A percentile compares a stretch with the other conserved stretches of the same genome.
These are phyloP conservation scores for Drosophila nigricruria DNA, from an alignment of 2,888 invertebrate genomes.

Conservation along the genomic window DNA sequence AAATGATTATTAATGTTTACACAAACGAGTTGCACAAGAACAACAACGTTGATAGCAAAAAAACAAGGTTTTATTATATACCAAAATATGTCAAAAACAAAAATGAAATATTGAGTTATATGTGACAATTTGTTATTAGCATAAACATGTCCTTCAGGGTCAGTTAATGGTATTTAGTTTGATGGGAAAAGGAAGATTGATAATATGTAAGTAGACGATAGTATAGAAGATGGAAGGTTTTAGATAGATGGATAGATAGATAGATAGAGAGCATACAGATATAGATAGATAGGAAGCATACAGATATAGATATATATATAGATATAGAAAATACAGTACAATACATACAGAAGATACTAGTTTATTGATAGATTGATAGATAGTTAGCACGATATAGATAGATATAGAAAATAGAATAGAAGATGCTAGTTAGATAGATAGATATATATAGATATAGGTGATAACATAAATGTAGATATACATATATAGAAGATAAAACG, in stretches of 20 bases:
- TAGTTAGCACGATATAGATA: background rate
- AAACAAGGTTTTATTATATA: background rate
- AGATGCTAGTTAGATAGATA: background rate
- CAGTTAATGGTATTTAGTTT: background rate
- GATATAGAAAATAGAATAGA: background rate
- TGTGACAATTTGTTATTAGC: background rate
- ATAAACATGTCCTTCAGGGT: background rate
- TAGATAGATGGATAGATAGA: background rate
- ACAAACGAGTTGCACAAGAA: background rate
- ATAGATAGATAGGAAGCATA: no score
- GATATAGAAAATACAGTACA: background rate
- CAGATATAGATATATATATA: background rate
- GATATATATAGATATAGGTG: background rate
- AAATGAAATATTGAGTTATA: background rate
- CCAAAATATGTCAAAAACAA: background rate
- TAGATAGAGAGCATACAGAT: no score
- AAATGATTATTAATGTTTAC: constrained; percentile 2
- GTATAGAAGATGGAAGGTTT: no score
- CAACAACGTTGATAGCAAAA: background rate
- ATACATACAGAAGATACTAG: no score
- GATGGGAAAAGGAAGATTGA: background rate
- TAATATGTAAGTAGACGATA: background rate
- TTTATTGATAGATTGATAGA: no score
- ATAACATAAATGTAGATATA: background rate
- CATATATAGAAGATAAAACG: background rate